These are phyloP conservation scores for Cottus gobio DNA, from an alignment of 2,113 vertebrate genomes.

Conservation along the genomic window DNA sequence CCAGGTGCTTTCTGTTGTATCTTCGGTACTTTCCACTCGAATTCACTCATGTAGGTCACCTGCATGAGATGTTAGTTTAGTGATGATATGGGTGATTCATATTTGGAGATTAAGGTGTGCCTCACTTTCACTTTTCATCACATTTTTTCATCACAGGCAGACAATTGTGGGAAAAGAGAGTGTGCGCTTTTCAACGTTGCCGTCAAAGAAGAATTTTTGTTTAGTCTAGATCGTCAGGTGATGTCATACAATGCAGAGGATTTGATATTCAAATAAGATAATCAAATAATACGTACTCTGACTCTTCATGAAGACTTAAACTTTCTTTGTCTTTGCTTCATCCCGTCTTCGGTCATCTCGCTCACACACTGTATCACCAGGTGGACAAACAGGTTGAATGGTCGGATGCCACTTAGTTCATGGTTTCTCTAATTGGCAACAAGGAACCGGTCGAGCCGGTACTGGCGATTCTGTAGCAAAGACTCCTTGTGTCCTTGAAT, in stretches of 20 bases:
- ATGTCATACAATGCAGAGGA: too few relatives aligned
- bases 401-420: not conserved
- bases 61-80: not conserved
- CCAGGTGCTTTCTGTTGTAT: slow-evolving; percentile 9
- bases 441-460: slow-evolving; percentile 23
- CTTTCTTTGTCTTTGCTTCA: too few relatives aligned
- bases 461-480: not conserved
- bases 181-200: not conserved
- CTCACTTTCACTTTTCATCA: slow-evolving; percentile 52
- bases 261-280: too few relatives aligned
- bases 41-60: too few relatives aligned
- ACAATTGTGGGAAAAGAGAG: not conserved
- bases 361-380: not conserved
- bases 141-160: not conserved
- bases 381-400: not conserved
- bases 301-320: not conserved
- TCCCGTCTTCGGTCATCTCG: not conserved
- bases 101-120: rapidly evolving
- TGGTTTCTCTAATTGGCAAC: rapidly evolving
- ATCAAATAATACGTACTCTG: not conserved
- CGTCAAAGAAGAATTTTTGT: too few relatives aligned
- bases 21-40: not conserved
- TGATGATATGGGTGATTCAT: rapidly evolving
- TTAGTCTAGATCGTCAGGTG: too few relatives aligned
- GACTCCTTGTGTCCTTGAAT: not conserved